phyloP scores from a whole-genome alignment of 2,113 vertebrate genomes.

The Myocastor coypus region DNA sequence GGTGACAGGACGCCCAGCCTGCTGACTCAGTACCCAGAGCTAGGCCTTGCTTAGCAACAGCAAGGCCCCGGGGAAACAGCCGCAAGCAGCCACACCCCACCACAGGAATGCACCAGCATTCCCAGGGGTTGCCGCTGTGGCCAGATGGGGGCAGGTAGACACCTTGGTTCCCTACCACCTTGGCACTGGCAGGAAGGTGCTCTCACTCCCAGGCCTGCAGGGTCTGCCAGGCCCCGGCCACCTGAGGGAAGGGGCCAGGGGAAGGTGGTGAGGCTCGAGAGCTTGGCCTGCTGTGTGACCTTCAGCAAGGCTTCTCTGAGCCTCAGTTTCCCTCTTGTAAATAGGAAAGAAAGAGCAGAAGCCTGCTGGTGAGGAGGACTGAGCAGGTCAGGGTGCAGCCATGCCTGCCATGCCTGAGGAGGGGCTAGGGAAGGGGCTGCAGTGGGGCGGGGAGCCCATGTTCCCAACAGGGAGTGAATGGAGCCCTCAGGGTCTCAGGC shows the following conservation, averaged over 20 bases:
- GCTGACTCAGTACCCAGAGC: constrained; percentile 78
- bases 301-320: neutral
- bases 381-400: neutral
- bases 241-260: neutral
- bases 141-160: constrained; percentile 17
- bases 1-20: neutral
- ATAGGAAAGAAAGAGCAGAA: neutral
- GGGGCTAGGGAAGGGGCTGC: accelerated
- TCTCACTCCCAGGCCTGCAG: neutral
- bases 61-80: constrained; percentile 65
- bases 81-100: constrained; percentile 57
- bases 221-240: neutral
- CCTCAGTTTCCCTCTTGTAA: neutral
- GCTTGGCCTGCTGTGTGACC: neutral
- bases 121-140: neutral
- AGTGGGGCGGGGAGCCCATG: neutral
- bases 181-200: neutral
- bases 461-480: neutral
- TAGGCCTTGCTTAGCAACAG: constrained; percentile 70
- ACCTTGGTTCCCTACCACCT: constrained; percentile 49
- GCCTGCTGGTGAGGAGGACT: neutral
- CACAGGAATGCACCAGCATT: constrained; percentile 75
- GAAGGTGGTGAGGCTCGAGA: neutral
- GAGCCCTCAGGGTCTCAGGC: neutral
- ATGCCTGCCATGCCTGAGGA: neutral